Evolutionary conservation across 2,113 vertebrate species (phyloP).

Genomic region (Cynopterus brachyotis): DNA sequence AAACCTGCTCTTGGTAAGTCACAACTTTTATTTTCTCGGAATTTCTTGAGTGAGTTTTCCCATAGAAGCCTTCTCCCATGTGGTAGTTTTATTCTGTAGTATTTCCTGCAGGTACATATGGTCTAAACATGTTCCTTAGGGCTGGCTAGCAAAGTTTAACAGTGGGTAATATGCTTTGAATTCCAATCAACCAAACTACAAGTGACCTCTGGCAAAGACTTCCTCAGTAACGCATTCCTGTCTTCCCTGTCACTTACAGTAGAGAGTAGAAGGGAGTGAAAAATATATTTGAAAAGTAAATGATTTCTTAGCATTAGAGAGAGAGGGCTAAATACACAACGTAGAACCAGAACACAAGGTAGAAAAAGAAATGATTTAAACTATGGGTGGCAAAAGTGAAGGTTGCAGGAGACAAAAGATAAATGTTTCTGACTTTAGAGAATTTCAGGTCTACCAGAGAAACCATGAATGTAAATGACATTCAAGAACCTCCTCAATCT

Average conservation of each 20-base stretch:
- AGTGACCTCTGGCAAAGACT: conserved; percentile 45
- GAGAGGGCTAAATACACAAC: background rate
- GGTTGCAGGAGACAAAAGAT: background rate
- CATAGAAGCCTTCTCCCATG: conserved; percentile 13
- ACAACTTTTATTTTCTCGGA: conserved; percentile 39
- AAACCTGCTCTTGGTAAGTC: background rate
- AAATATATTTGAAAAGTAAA: background rate
- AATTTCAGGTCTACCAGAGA: conserved; percentile 15
- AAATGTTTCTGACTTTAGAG: background rate
- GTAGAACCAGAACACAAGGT: background rate
- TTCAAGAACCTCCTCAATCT: background rate
- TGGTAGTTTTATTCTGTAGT: background rate
- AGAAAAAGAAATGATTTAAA: conserved; percentile 42
- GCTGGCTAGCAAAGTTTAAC: conserved; percentile 17
- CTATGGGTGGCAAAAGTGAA: background rate
- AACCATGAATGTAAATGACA: background rate
- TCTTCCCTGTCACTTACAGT: conserved; percentile 33
- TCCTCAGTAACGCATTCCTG: conserved; percentile 9
- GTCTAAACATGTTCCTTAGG: background rate
- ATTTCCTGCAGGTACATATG: conserved; percentile 47
- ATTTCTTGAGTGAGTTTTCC: conserved; percentile 22
- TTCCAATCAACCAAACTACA: conserved; percentile 57
- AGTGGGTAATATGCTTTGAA: conserved; percentile 47
- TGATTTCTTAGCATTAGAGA: background rate
- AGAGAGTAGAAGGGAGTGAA: conserved; percentile 2